Evolutionary conservation across 2,113 vertebrate genomes (phyloP).

Genomic region (Pelecanus crispus): DNA sequence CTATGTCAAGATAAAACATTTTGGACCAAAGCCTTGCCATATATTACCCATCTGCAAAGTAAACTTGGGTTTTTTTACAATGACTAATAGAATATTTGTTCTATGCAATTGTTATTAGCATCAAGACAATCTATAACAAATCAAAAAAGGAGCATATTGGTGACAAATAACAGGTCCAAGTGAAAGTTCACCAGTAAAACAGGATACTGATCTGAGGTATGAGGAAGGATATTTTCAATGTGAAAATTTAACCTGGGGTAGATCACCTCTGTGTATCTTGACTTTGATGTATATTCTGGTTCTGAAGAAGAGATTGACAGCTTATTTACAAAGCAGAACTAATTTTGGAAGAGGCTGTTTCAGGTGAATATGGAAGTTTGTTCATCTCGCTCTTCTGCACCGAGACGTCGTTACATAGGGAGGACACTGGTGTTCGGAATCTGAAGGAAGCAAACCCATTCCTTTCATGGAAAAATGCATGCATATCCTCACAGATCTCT

Average conservation of each 20-base stretch:
- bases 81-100: background rate
- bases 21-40: background rate
- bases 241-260: background rate
- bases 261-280: fast-evolving
- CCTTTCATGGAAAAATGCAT: background rate
- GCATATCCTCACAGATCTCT: background rate
- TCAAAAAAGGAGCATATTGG: background rate
- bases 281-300: background rate
- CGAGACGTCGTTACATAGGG: fast-evolving
- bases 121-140: background rate
- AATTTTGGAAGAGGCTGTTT: background rate
- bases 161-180: background rate
- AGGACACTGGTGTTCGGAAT: background rate
- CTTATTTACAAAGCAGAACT: background rate
- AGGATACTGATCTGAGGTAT: background rate
- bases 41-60: background rate
- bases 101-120: background rate
- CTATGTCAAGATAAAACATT: background rate
- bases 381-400: background rate
- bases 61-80: background rate
- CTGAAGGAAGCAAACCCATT: background rate
- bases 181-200: background rate
- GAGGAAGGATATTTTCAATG: background rate
- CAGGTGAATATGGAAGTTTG: background rate
- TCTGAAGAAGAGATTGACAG: background rate